phyloP scores from a whole-genome alignment of 2,113 vertebrate species.

The Antechinus flavipes region DNA sequence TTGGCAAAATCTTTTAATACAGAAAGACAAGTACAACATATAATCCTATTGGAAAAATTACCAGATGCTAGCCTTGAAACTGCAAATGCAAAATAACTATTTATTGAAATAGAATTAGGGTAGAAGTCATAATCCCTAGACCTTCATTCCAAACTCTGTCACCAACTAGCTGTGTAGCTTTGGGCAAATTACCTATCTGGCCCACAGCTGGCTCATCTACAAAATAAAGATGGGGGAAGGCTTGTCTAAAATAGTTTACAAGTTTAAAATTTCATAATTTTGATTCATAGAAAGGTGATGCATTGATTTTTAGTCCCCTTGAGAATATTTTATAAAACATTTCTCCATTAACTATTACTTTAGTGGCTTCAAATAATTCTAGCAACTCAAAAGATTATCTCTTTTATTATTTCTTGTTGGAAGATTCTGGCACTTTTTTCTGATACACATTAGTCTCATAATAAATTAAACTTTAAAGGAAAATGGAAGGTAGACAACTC shows the following conservation, averaged over 20 bases:
- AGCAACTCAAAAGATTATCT: not conserved
- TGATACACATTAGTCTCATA: not conserved
- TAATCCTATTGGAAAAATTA: not conserved
- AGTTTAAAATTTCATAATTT: not conserved
- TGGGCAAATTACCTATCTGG: not conserved
- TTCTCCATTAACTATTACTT: conserved; percentile 36
- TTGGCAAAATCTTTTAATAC: not conserved
- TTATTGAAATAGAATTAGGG: not conserved
- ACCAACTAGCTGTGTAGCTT: not conserved
- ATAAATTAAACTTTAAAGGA: not conserved
- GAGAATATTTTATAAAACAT: conserved; percentile 23
- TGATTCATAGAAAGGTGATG: conserved; percentile 1
- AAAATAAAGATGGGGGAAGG: not conserved
- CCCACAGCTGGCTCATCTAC: not conserved
- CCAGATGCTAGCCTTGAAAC: not conserved
- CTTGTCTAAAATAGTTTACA: not conserved
- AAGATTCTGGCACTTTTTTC: not conserved
- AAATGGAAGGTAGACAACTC: not conserved
- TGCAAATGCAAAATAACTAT: not conserved
- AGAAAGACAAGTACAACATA: not conserved
- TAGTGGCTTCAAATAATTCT: conserved; percentile 14
- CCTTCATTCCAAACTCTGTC: not conserved
- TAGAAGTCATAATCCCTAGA: not conserved
- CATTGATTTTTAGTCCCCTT: not conserved
- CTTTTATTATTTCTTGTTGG: conserved; percentile 3